Evolutionary conservation across 2,888 invertebrate species (phyloP), one percentile per base, ranked within the genome.

Genomic region (Drosophila paranaensis): DNA sequence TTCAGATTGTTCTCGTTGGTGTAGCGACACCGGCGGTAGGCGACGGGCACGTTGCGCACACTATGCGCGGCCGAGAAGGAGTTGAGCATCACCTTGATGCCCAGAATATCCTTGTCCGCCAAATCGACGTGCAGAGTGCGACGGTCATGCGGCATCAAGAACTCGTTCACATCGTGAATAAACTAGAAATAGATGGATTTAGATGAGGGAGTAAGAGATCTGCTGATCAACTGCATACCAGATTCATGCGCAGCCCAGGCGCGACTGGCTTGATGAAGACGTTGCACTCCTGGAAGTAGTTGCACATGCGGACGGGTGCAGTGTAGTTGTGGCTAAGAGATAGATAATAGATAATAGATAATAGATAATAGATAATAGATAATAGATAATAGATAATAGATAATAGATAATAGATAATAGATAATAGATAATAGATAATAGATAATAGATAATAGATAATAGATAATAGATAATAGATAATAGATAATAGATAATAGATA

Each of bases 11-110:
- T 88, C 68, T 92, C 93, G 54, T 90, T 71, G 1, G 58, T 58
- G 53, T 91, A 92, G 37, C 91, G 91, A 71, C 92, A 92, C 71
- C 91, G 91, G 50, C 92, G 81, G 74, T 88, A 90, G 27, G 84
- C 75, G 27, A 91, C 79, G 0, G 92, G 92, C 27, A 92, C 63
- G 62, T 86, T 74, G 6, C 87, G 76, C 5, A 92, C 90, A 50
- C n/a, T n/a, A n/a, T n/a, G n/a, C n/a, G n/a, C n/a, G n/a, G 92
- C 89, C 11, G 82, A 79, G 25, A 80, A 74, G 14, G 89, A 60
- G 5, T 63, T 66, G 6, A 92, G 48, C 11, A 84, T 16, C 0
- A 91, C 39, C 6, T 88, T 85, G 1, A 91, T 55, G 6, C 77
- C 74, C 30, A 14, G 27, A 65, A 8, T 88, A 82, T 16, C 70